Percentiles rank a stretch among this genome's conserved stretches.
Evolutionary conservation across 2,113 vertebrate species (phyloP).

Genomic region (Python bivittatus): DNA sequence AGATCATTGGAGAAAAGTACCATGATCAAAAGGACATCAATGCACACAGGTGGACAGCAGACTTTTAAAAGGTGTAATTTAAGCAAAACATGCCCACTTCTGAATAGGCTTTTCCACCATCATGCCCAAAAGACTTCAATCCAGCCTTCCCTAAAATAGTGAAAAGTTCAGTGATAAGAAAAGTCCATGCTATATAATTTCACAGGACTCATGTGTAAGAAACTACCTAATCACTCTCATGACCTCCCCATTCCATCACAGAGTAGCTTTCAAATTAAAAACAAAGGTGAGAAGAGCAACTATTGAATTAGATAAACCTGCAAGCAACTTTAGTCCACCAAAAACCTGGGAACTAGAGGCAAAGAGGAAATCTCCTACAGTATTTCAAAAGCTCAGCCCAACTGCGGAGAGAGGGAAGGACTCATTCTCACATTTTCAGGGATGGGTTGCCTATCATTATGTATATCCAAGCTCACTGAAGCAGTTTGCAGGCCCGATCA

Average conservation of each 20-base stretch:
- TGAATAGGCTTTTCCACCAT: conserved; percentile 45
- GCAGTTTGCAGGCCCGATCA: not conserved
- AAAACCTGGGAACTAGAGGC: not conserved
- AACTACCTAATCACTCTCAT: not conserved
- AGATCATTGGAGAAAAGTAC: conserved; percentile 50
- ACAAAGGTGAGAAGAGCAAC: not conserved
- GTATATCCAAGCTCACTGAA: not conserved
- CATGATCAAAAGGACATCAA: conserved; percentile 45
- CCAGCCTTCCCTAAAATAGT: too few species aligned
- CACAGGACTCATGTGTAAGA: not conserved
- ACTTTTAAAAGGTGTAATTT: conserved; percentile 51
- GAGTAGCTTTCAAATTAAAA: not conserved
- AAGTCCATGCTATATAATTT: not conserved
- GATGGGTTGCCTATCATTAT: not conserved
- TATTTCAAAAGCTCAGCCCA: not conserved
- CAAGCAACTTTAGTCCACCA: not conserved
- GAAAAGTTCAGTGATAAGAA: not conserved
- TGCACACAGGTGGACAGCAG: conserved; percentile 6
- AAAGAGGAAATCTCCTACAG: not conserved
- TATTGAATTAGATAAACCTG: not conserved
- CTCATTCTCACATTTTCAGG: not conserved
- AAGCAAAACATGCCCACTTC: conserved; percentile 67
- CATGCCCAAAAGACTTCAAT: conserved; percentile 38
- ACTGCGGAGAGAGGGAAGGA: not conserved
- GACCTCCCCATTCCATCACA: not conserved